Evolutionary conservation across 2,113 vertebrate species (phyloP).

Genomic region (Hippocampus abdominalis): DNA sequence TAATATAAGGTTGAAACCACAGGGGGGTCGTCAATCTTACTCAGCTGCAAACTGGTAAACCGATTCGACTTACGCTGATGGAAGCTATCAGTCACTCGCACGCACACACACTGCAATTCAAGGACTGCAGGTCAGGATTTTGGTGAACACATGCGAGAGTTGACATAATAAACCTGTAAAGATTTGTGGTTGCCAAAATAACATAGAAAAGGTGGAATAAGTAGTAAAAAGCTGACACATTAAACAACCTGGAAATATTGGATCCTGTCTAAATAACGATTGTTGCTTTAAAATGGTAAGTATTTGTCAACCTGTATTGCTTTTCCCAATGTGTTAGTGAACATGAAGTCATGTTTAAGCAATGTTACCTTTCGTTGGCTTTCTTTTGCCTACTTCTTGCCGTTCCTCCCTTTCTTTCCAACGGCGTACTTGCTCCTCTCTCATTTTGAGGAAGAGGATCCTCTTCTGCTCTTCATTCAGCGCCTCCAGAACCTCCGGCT

Average conservation of each 20-base stretch:
- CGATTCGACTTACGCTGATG: constrained; percentile 15
- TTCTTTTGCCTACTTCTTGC: constrained; percentile 24
- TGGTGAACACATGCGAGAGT: neutral
- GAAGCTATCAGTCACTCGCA: constrained; percentile 23
- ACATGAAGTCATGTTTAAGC: no score
- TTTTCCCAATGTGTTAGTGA: no score
- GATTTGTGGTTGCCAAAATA: neutral
- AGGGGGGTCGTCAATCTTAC: constrained; percentile 31
- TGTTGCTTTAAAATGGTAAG: no score
- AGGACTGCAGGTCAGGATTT: neutral
- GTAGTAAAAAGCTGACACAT: no score
- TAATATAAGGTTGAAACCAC: constrained; percentile 43
- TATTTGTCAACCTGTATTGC: no score
- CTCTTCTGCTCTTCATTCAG: constrained; percentile 77
- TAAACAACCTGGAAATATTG: no score
- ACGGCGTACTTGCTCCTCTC: constrained; percentile 76
- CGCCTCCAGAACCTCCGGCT: constrained; percentile 75
- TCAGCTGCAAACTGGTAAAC: constrained; percentile 20
- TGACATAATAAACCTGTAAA: neutral
- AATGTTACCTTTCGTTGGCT: constrained; percentile 63
- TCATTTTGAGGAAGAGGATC: constrained; percentile 77
- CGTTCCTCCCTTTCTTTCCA: constrained; percentile 71
- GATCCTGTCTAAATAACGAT: no score
- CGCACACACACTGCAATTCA: constrained; percentile 6
- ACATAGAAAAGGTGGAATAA: neutral